Conservation (phyloP, 2,888 invertebrate species). For the Tuta absoluta region DNA sequence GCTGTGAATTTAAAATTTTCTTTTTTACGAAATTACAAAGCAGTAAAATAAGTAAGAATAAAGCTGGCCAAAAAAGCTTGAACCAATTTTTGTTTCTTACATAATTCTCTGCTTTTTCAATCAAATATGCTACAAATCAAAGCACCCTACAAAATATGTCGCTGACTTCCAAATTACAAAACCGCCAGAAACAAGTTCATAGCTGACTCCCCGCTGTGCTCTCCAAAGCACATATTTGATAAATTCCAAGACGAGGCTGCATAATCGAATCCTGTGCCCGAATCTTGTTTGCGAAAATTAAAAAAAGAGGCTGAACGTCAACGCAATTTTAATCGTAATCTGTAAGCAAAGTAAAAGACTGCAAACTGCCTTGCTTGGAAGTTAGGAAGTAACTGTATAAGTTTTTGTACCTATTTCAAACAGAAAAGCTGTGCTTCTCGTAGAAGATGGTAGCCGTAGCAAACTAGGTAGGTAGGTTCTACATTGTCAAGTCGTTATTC, state of each 20-base stretch:
- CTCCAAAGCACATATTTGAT: conserved; percentile 64
- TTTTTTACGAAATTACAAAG: neutral
- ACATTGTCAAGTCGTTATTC: neutral
- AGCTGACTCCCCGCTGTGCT: conserved; percentile 45
- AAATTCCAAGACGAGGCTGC: conserved; percentile 57
- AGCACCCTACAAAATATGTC: conserved; percentile 24
- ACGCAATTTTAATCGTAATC: conserved; percentile 76
- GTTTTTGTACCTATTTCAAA: neutral
- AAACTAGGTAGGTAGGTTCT: neutral
- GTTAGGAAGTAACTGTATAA: neutral
- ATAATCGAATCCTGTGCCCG: conserved; percentile 69
- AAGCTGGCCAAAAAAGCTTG: no score
- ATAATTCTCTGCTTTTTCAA: no score
- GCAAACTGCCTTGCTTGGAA: conserved; percentile 51
- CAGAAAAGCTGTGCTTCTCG: neutral
- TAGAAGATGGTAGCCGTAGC: neutral
- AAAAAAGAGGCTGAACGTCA: conserved; percentile 74
- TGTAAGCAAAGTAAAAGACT: conserved; percentile 66
- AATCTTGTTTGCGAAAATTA: conserved; percentile 76
- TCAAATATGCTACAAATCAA: neutral
- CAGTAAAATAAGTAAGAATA: neutral
- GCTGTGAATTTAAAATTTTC: neutral
- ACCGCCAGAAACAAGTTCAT: conserved; percentile 47
- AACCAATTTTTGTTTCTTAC: no score
- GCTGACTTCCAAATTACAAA: conserved; percentile 19